Percentiles rank a stretch among this genome's conserved stretches.
phyloP scores from a whole-genome alignment of 2,113 vertebrate species.

The Chauna torquata region DNA sequence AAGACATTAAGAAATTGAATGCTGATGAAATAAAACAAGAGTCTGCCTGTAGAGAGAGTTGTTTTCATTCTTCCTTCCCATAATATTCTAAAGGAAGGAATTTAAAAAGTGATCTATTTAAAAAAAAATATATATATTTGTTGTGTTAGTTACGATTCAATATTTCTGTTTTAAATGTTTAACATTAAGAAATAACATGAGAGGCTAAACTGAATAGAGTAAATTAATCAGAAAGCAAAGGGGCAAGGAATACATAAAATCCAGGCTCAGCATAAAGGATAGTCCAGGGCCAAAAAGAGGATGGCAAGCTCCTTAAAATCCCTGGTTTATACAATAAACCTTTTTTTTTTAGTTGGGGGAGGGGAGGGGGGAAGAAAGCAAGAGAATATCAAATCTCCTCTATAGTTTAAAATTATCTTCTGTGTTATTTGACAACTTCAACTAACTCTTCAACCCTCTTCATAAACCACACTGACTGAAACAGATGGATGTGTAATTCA shows the following conservation, averaged over 20 bases:
- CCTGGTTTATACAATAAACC: slow-evolving; percentile 5
- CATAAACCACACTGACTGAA: slow-evolving; percentile 46
- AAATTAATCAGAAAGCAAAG: slow-evolving; percentile 58
- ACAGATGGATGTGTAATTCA: slow-evolving; percentile 69
- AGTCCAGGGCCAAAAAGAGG: slow-evolving; percentile 12
- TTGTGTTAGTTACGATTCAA: neutral
- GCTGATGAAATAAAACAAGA: neutral
- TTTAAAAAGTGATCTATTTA: neutral
- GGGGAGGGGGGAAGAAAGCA: no score
- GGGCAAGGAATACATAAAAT: slow-evolving; percentile 13
- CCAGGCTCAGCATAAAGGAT: slow-evolving; percentile 6
- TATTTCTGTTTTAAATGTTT: neutral
- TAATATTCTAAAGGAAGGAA: neutral
- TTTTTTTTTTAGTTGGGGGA: no score
- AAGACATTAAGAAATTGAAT: neutral
- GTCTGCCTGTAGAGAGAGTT: neutral
- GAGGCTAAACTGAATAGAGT: neutral
- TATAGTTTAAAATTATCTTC: neutral
- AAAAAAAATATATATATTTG: neutral
- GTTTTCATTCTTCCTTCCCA: neutral
- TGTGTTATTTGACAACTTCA: slow-evolving; percentile 9
- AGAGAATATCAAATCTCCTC: neutral
- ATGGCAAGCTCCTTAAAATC: slow-evolving; percentile 51
- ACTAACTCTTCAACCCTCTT: slow-evolving; percentile 9
- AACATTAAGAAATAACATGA: neutral